Evolutionary conservation across 2,113 vertebrate genomes (phyloP).

Genomic region (Clarias magur): DNA sequence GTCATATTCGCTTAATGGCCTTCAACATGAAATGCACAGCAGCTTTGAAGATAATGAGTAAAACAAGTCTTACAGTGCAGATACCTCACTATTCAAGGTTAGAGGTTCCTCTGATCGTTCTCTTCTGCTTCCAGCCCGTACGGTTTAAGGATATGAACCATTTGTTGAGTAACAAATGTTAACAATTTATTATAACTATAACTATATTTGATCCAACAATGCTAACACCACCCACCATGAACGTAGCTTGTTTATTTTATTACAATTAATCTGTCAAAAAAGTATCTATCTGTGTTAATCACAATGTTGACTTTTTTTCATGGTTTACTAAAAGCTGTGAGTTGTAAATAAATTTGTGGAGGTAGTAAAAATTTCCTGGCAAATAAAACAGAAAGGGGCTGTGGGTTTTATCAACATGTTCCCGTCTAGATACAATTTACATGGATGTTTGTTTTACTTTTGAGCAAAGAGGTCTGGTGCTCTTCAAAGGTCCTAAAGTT

Average conservation of each 20-base stretch:
- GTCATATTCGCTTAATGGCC: constrained; percentile 3
- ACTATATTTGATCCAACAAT: background rate
- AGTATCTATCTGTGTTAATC: constrained; percentile 4
- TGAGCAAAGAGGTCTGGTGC: constrained; percentile 24
- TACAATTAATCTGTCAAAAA: background rate
- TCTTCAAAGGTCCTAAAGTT: background rate
- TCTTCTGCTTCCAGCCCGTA: background rate
- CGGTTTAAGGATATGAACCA: background rate
- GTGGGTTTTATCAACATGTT: constrained; percentile 35
- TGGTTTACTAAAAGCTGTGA: background rate
- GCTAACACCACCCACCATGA: background rate
- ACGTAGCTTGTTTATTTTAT: background rate
- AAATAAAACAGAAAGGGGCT: background rate
- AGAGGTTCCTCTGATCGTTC: background rate
- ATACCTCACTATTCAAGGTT: background rate
- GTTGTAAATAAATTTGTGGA: background rate
- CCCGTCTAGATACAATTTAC: constrained; percentile 36
- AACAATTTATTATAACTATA: background rate
- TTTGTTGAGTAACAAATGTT: background rate
- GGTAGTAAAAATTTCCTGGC: constrained; percentile 28
- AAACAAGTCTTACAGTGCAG: background rate
- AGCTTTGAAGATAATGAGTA: background rate
- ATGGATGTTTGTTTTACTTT: constrained; percentile 20
- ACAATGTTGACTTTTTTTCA: constrained; percentile 11
- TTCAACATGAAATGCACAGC: constrained; percentile 34